phyloP scores from a whole-genome alignment of 1,140 invertebrate genomes.

The Metaphire vulgaris region DNA sequence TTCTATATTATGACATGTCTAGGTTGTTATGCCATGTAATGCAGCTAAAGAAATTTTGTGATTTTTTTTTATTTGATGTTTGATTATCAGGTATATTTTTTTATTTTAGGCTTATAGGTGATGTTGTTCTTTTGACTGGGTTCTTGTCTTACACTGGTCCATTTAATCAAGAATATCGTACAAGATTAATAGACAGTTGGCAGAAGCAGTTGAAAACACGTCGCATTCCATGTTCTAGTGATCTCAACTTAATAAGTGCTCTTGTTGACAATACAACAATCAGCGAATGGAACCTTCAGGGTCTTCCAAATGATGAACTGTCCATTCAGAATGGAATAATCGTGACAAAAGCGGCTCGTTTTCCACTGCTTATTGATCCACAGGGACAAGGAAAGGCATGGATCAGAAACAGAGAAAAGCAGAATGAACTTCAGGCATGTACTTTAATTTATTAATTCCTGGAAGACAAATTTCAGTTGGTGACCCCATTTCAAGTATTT shows the following conservation, averaged over 20 bases:
- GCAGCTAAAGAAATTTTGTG: no score
- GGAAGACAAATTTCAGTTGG: slow-evolving; percentile 89
- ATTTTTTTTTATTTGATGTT: no score
- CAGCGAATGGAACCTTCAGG: slow-evolving; percentile 88
- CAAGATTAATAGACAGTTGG: slow-evolving; percentile 70
- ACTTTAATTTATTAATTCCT: background rate
- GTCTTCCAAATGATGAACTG: slow-evolving; percentile 88
- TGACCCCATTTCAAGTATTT: slow-evolving; percentile 90
- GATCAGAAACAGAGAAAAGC: slow-evolving; percentile 88
- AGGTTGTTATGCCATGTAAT: no score
- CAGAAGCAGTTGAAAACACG: slow-evolving; percentile 72
- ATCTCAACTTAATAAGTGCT: slow-evolving; percentile 82
- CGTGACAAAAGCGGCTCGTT: slow-evolving; percentile 81
- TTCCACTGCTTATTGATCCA: slow-evolving; percentile 87
- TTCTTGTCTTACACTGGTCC: slow-evolving; percentile 93
- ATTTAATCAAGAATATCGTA: slow-evolving; percentile 90
- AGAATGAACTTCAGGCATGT: slow-evolving; percentile 75
- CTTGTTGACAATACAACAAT: slow-evolving; percentile 81
- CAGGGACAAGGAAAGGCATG: slow-evolving; percentile 95
- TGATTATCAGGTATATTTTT: no score
- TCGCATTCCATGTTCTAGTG: slow-evolving; percentile 74
- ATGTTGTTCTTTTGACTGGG: slow-evolving; percentile 82
- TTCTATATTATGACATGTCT: no score
- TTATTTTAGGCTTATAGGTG: slow-evolving; percentile 79
- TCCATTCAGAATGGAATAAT: slow-evolving; percentile 95